Base-by-base conservation (phyloP, 1,140 invertebrate species). In the Anadara kagoshimensis region DNA sequence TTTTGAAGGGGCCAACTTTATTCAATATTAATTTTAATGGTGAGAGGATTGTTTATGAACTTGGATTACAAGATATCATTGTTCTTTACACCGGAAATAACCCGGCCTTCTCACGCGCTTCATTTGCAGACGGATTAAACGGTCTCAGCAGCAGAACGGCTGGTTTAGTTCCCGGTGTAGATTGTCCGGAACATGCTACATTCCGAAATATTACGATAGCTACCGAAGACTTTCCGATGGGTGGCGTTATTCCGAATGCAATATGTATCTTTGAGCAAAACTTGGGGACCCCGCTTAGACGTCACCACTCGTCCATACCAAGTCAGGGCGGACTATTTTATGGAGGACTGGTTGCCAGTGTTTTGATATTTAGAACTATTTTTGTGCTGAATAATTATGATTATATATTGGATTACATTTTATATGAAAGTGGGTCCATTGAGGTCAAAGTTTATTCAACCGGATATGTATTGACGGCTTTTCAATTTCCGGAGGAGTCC, bases 241-340 rank as follows among this genome's bases (percentile, higher is more conserved):
- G 54, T 20, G 18, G 26, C 18, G 56, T 22, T 36, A 36, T 69
- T 20, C 43, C 64, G 7, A 66, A 66, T 41, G 76, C 85, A 8
- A 71, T 82, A 18, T 87, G 86, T 70, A 58, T 87, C 44, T 87
- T 87, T 67, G 86, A 87, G 69, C 84, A 81, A 53, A 83, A 83
- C 61, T 79, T 75, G 11, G 83, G 79, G 5, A 69, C 76, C 11
- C 86, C 84, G 16, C 73, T 86, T 3, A 47, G 82, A 18, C 74
- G 83, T 3, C 83, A 85, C 72, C 47, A 83, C 24, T 76, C 80
- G 5, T 79, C 75, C 51, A 20, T 54, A 3, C 7, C 26, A 5
- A 62, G 22, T 10, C 57, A 49, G 5, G 65, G 67, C 22, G 75
- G 76, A 0, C 61, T 63, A 20, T 84, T 85, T 44, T 85, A 83